Base-by-base conservation (phyloP, 2,113 vertebrate genomes). In the Megaleporinus macrocephalus region DNA sequence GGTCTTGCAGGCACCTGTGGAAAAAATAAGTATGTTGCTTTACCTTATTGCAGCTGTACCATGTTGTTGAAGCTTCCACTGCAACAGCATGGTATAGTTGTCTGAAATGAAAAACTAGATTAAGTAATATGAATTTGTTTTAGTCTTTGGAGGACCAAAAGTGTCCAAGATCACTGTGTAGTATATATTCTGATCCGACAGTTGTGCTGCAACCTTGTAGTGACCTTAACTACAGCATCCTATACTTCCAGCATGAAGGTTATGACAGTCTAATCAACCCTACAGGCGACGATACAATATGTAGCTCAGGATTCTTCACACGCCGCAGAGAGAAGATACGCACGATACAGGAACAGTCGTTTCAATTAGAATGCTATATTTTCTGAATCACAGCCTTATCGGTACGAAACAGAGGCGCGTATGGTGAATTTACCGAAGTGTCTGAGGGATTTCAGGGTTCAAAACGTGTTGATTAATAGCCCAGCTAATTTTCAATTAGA, bases 191-290 rank as follows among this genome's bases (percentile, higher is more conserved):
- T n/a, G n/a, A n/a, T n/a, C n/a, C n/a, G n/a, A n/a, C n/a, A n/a
- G n/a, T n/a, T n/a, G n/a, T n/a, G n/a, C n/a, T n/a, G n/a, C n/a
- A n/a, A n/a, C n/a, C n/a, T n/a, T n/a, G n/a, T n/a, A 86, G 87
- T 88, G 89, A 89, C 89, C 88, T 91, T 85, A 86, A 74, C 86
- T 88, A 61, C 53, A 22, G 79, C 75, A 83, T 85, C 86, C 89
- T 75, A 83, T 90, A 90, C 89, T 91, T 91, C 87, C 89, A 83
- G 83, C 78, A 78, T 44, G 87, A 90, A 85, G 80, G 84, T 44
- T 44, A 9, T 44, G 41, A 44, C 10, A 4, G 83, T 41, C 49
- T 78, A 71, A 82, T 88, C 73, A 79, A 79, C 87, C 41, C 61
- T 86, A 41, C 73, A 59, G 75, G 33, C 33, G 6, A 6, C 33